Evolutionary conservation across 2,797 vertebrate genomes (phyloP).

Genomic region (Diplodus sargus): DNA sequence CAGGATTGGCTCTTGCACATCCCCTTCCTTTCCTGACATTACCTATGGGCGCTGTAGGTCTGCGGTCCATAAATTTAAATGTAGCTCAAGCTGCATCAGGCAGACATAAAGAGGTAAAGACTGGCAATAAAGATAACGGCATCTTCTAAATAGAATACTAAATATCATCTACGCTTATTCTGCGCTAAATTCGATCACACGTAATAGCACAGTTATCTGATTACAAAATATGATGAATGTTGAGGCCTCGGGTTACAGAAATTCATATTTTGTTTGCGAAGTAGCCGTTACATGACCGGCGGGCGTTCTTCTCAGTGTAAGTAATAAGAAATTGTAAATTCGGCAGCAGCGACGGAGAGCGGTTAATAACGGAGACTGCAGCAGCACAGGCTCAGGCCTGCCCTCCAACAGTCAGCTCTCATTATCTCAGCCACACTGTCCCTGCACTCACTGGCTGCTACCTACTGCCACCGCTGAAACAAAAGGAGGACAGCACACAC

Average conservation of each 20-base stretch:
- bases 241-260: conserved; percentile 1
- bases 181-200: neutral
- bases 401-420: conserved; percentile 58
- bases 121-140: too few relatives aligned
- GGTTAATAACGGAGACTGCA: conserved; percentile 18
- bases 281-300: neutral
- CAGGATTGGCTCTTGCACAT: too few relatives aligned
- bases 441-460: conserved; percentile 26
- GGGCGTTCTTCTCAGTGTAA: neutral
- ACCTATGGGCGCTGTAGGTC: too few relatives aligned
- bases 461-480: conserved; percentile 33
- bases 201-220: neutral
- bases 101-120: too few relatives aligned
- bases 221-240: neutral
- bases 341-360: conserved; percentile 4
- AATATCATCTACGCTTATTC: neutral
- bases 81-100: too few relatives aligned
- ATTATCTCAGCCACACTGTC: conserved; percentile 48
- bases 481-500: conserved; percentile 51
- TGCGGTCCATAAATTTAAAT: too few relatives aligned
- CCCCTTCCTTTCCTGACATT: too few relatives aligned
- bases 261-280: conserved; percentile 5
- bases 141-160: neutral
- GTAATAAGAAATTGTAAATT: conserved; percentile 11
- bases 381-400: conserved; percentile 19